phyloP scores from a whole-genome alignment of 1,140 invertebrate genomes.

The Atta texana region DNA sequence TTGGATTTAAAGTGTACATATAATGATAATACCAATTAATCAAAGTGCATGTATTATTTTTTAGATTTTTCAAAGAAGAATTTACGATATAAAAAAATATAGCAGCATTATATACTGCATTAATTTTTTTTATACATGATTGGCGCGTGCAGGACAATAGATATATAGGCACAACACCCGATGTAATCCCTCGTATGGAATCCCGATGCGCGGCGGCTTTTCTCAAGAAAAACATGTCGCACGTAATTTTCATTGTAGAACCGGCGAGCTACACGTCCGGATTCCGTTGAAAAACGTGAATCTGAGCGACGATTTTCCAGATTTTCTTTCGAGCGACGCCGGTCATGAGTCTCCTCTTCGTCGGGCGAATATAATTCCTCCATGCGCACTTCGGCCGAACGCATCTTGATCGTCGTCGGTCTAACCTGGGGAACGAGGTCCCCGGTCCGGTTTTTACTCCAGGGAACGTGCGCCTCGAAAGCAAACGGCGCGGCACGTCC shows the following conservation, averaged over 20 bases:
- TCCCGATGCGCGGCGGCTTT: slow-evolving; percentile 2
- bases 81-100: neutral
- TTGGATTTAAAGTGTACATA: too few species aligned
- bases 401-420: slow-evolving; percentile 30
- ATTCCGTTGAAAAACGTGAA: slow-evolving; percentile 45
- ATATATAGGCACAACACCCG: neutral
- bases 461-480: slow-evolving; percentile 66
- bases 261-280: slow-evolving; percentile 16
- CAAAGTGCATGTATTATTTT: neutral
- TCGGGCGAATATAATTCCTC: slow-evolving; percentile 63
- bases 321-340: slow-evolving; percentile 10
- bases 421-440: slow-evolving; percentile 48
- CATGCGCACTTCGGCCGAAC: slow-evolving; percentile 38
- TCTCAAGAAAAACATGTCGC: slow-evolving; percentile 18
- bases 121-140: neutral
- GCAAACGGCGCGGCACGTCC: slow-evolving; percentile 49
- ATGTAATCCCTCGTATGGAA: slow-evolving; percentile 29
- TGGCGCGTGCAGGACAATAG: neutral
- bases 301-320: slow-evolving; percentile 47
- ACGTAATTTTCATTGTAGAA: slow-evolving; percentile 62
- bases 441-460: slow-evolving; percentile 74
- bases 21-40: neutral
- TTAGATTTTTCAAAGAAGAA: neutral
- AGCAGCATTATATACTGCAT: neutral
- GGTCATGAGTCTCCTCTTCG: slow-evolving; percentile 51